Base-by-base conservation (phyloP, 1,140 invertebrate species). In the Acromyrmex charruanus region DNA sequence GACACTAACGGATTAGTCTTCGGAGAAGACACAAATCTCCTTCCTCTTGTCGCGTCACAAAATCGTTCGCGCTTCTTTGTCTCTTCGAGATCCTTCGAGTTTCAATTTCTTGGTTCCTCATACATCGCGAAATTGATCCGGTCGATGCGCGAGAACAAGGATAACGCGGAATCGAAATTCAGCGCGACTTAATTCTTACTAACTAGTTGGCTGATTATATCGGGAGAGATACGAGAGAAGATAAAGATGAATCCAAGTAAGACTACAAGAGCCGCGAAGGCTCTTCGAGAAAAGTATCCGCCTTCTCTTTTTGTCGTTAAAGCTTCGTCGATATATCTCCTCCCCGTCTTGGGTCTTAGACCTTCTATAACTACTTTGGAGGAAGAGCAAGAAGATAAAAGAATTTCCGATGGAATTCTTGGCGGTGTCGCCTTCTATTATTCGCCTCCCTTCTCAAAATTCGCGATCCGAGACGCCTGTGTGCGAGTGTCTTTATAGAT, bases 251-350 rank as follows among this genome's bases (percentile, higher is more conserved):
- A 84, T 84, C 16, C 63, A 49, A 80, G 44, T 69, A 82, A 74
- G 74, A 49, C 35, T 82, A 75, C 39, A 10, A 25, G 44, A 61
- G 12, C 55, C 59, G 28, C 35, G n/a, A 35, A 14, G 55, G 25
- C 39, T 61, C 14, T 12, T 61, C 14, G 55, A 51, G 66, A 81
- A 81, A 49, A 25, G 16, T 28, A 55, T 82, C 25, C 69, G 9
- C 39, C 69, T 51, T 14, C 49, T 59, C 35, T 35, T 58, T 61
- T 77, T 28, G 35, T 55, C 80, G 69, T 84, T 84, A 84, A 84
- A 84, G 80, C 80, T 84, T 84, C 44, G 58, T 75, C 80, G 80
- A 84, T 84, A 84, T 84, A 84, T 84, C 80, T 84, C 80, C 69
- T 84, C 80, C 10, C 9, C 39, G 39, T 51, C 39, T 39, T 39